These are phyloP conservation scores for Microtus richardsoni DNA, from an alignment of 2,113 vertebrate genomes.

Conservation along the genomic window DNA sequence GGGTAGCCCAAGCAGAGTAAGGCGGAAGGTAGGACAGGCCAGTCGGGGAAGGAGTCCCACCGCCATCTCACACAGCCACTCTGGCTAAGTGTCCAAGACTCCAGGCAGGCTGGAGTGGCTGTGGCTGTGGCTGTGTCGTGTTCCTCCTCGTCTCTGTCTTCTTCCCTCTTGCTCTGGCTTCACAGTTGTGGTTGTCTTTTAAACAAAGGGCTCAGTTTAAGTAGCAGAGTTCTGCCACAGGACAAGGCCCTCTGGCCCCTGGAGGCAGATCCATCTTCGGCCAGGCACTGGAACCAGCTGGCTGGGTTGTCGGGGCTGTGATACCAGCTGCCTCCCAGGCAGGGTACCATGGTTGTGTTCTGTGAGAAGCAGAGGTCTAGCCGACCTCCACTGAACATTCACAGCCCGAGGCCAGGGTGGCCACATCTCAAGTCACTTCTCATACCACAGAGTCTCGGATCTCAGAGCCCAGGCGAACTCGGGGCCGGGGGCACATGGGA, in stretches of 20 bases:
- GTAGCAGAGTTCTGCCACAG: not conserved
- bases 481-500: slow-evolving; percentile 91
- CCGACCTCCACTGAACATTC: not conserved
- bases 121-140: fast-evolving
- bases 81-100: fast-evolving
- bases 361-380: not conserved
- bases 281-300: slow-evolving; percentile 44
- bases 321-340: not conserved
- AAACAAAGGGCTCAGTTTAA: slow-evolving; percentile 52
- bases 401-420: fast-evolving
- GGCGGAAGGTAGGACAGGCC: not conserved
- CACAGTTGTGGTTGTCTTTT: slow-evolving; percentile 69
- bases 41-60: not conserved
- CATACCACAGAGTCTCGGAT: slow-evolving; percentile 98
- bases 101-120: not conserved
- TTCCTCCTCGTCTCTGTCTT: not conserved
- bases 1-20: not conserved
- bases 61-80: not conserved
- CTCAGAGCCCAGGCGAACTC: slow-evolving; percentile 96
- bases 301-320: slow-evolving; percentile 8
- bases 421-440: slow-evolving; percentile 52
- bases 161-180: slow-evolving; percentile 5
- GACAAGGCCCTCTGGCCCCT: not conserved
- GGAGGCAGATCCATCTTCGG: slow-evolving; percentile 55
- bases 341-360: not conserved